Evolutionary conservation across 2,113 vertebrate species (phyloP), one percentile per base, ranked within the genome.

Genomic region (Nycticryphes semicollaris): DNA sequence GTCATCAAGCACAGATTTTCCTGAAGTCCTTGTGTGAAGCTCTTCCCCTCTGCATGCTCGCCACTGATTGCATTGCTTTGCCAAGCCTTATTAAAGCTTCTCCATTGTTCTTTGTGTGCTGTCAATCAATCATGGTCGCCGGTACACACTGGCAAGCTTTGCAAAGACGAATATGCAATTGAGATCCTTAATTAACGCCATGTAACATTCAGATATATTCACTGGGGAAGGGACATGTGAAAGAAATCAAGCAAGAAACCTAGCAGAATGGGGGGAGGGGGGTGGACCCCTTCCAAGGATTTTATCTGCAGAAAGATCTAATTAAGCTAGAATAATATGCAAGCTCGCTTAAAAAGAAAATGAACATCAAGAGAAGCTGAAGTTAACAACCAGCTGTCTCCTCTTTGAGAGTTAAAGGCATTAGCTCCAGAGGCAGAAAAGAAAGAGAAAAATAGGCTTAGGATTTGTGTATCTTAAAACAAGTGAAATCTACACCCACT

Each of bases 221-320:
- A 86, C 73, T 76, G 51, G 79, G 91, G 93, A 96, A 80, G 84
- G 81, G 67, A 91, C 53, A 76, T 35, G 72, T 51, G 84, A 93
- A 91, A 91, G 57, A 86, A 95, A 96, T 73, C 57, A 87, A 89
- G 74, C 80, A 91, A 93, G 79, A 83, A 95, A 80, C 62, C 39
- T 45, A 79, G 41, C 74, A 93, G 80, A 87, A 89, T 35, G 50
- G 24, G 45, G 66, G 79, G 28, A 88, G 62, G 80, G 22, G 57
- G 14, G 57, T 78, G 90, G 76, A 93, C 89, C 70, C 45, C 67
- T 96, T 97, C 89, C 91, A 94, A 86, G 33, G 57, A 94, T 82
- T 93, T 95, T 94, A 95, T 92, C 88, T 89, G 53, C 75, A 87
- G 64, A 93, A 93, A 82, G 63, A 89, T 88, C 80, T 94, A 92